Percentiles rank a stretch among this genome's conserved stretches.
Evolutionary conservation across 2,888 invertebrate species (phyloP).

Genomic region (Eucriotettix oculatus): DNA sequence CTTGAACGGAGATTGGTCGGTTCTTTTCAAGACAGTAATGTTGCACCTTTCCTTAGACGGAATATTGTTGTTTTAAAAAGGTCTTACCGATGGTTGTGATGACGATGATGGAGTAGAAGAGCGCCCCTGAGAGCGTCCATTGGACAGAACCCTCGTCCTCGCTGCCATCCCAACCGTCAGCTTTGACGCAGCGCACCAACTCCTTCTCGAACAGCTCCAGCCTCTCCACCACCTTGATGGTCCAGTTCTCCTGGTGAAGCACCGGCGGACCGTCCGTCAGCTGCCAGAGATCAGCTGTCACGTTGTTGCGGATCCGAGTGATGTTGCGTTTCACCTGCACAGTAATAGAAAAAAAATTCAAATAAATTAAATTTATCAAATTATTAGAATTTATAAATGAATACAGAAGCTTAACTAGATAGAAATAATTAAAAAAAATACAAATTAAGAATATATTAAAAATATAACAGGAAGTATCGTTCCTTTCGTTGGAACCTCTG

Average conservation of each 20-base stretch:
- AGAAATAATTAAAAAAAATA: no score
- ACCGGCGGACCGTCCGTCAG: conserved; percentile 45
- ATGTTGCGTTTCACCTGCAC: conserved; percentile 61
- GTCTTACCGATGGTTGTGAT: conserved; percentile 85
- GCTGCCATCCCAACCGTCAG: conserved; percentile 79
- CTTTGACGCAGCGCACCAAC: conserved; percentile 67
- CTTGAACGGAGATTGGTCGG: no score
- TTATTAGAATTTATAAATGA: no score
- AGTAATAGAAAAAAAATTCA: no score
- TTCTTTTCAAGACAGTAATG: no score
- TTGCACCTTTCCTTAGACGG: no score
- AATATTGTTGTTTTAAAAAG: no score
- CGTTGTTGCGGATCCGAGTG: conserved; percentile 49
- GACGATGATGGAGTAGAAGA: conserved; percentile 90
- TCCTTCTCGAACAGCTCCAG: conserved; percentile 46
- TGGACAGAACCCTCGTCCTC: conserved; percentile 45
- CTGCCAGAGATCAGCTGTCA: conserved; percentile 63
- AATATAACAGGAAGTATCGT: no score
- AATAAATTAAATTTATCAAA: no score
- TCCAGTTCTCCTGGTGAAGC: conserved; percentile 64
- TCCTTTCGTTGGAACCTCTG: no score
- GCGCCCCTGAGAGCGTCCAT: conserved; percentile 77
- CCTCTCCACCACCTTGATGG: conserved; percentile 41
- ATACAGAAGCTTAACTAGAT: no score
- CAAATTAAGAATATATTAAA: no score